Base-by-base conservation (phyloP, 2,113 vertebrate genomes). In the Cyanistes caeruleus region DNA sequence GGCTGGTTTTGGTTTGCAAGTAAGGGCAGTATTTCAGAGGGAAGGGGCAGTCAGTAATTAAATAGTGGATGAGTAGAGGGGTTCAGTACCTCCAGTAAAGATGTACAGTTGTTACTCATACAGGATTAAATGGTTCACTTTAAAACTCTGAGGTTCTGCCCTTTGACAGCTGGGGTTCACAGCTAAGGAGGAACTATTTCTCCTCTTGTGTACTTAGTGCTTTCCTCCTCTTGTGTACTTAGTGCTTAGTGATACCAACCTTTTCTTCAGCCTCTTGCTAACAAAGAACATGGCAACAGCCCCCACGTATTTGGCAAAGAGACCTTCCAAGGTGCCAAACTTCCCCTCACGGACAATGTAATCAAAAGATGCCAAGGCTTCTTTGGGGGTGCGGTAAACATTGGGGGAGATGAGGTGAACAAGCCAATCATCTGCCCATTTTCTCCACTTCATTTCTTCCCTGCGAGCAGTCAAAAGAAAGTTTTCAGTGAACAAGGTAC, bases 341-440 rank as follows among this genome's bases (percentile, higher is more conserved):
- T 99, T 99, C 30, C 99, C 99, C 96, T 99, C 99, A 0, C 98
- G 98, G 12, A 99, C 99, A 3, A 99, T 99, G 98, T 99, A 99
- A 95, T 99, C 98, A 3, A 99, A 99, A 65, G 99, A 99, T 0
- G 99, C 98, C 97, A 99, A 88, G 44, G 99, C 98, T 93, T 99
- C 99, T 0, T 94, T 70, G 1, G 98, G 98, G 0, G 99, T 99
- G 8, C 99, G 98, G 97, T 99, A 99, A 79, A 99, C 99, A 1
- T 99, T 99, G 76, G 99, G 99, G 8, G 99, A 99, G 92, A 99
- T 99, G 43, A 99, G 99, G 88, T 99, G 99, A 52, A 99, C 99
- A 25, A 99, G 98, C 99, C 99, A 99, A 60, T 99, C 98, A 2
- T 99, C 99, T 3, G 98, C 98, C 99, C 99, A 99, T 90, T 98